Conservation (phyloP, 23 tunicate genomes). For the Ciona savignyi region DNA sequence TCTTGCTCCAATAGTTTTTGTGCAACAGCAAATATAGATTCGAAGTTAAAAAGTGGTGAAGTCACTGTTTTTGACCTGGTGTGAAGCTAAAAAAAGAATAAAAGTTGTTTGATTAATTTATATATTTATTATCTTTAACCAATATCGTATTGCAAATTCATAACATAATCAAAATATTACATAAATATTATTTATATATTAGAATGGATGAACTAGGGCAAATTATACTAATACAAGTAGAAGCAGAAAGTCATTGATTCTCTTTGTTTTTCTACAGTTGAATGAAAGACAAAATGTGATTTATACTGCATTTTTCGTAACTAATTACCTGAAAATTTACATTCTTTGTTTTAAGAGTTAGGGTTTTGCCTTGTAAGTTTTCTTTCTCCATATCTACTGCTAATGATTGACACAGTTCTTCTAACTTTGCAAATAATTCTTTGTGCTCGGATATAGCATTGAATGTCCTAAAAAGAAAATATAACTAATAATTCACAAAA, state of each 20-base stretch:
- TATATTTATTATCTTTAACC: too few species aligned
- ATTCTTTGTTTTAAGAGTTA: slow-evolving; percentile 72
- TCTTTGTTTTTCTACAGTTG: too few species aligned
- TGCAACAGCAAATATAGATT: slow-evolving; percentile 38
- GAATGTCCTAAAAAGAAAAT: slow-evolving; percentile 64
- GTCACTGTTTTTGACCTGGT: slow-evolving; percentile 65
- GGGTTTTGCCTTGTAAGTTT: slow-evolving; percentile 67
- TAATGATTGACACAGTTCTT: slow-evolving; percentile 62
- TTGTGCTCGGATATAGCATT: slow-evolving; percentile 34
- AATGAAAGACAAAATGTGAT: neutral
- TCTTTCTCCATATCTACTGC: slow-evolving; percentile 35
- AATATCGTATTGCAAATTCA: too few species aligned
- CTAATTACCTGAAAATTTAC: slow-evolving; percentile 62
- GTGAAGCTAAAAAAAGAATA: slow-evolving; percentile 41
- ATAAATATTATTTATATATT: too few species aligned
- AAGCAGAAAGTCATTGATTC: too few species aligned
- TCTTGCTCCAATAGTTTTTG: slow-evolving; percentile 59
- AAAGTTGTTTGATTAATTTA: too few species aligned
- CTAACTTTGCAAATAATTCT: slow-evolving; percentile 38
- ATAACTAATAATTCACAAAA: too few species aligned
- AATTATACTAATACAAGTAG: too few species aligned
- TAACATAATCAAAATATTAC: too few species aligned
- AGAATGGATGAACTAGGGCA: too few species aligned
- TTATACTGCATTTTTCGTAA: slow-evolving; percentile 20
- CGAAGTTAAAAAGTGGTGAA: slow-evolving; percentile 1